Percentiles rank a stretch among this genome's conserved stretches.
phyloP scores from a whole-genome alignment of 2,888 invertebrate species.

The Tanytarsus gracilentus region DNA sequence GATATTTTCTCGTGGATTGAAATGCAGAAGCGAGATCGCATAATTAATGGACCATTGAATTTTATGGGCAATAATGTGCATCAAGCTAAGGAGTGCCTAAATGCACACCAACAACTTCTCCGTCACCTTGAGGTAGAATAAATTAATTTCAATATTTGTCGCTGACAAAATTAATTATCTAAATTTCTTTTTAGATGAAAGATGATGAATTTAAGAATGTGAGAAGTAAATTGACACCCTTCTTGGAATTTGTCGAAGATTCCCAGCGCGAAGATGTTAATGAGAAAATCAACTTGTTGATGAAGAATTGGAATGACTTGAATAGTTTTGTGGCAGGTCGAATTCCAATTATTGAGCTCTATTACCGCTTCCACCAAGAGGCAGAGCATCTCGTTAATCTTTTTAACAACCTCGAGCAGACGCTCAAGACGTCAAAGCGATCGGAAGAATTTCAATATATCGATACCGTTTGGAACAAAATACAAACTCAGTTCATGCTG shows the following conservation, averaged over 20 bases:
- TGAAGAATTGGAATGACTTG: slow-evolving; percentile 54
- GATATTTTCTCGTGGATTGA: slow-evolving; percentile 64
- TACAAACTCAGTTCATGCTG: slow-evolving; percentile 55
- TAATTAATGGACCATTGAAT: slow-evolving; percentile 58
- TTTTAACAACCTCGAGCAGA: slow-evolving; percentile 55
- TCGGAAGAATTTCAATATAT: slow-evolving; percentile 48
- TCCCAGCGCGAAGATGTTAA: slow-evolving; percentile 54
- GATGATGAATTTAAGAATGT: slow-evolving; percentile 58
- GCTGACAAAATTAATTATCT: not conserved
- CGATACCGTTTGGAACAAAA: slow-evolving; percentile 49
- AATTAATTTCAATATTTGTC: not conserved
- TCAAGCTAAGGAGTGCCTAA: slow-evolving; percentile 62
- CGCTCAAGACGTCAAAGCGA: slow-evolving; percentile 47
- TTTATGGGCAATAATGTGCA: slow-evolving; percentile 62
- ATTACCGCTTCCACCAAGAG: slow-evolving; percentile 63
- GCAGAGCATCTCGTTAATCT: slow-evolving; percentile 56
- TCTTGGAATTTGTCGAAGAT: slow-evolving; percentile 55
- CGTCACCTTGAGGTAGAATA: slow-evolving; percentile 58
- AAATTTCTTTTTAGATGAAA: slow-evolving; percentile 47
- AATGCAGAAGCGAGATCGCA: slow-evolving; percentile 37
- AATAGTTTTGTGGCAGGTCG: slow-evolving; percentile 53
- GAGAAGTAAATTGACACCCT: slow-evolving; percentile 52
- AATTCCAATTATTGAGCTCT: slow-evolving; percentile 55
- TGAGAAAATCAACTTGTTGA: slow-evolving; percentile 53
- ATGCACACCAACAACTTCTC: slow-evolving; percentile 61